Evolutionary conservation across 2,888 invertebrate species (phyloP), one percentile per base, ranked within the genome.

Genomic region (Nephrotoma flavescens): DNA sequence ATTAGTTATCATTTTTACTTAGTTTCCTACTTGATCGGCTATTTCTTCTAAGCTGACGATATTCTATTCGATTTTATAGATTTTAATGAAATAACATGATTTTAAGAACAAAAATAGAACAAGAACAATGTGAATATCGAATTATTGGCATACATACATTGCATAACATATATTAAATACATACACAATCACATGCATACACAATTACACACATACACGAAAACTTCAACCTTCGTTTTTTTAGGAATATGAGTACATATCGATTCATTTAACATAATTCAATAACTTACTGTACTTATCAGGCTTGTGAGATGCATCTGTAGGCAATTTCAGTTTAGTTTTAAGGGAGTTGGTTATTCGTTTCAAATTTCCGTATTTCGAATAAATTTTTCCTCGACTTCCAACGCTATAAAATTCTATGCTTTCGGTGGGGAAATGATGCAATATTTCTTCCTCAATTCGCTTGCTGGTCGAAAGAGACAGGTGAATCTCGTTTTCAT

Each of bases 391-490:
- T 4, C 86, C 86, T 2, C 86, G 71, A 83, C 83, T 42, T 2
- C 83, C 44, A 83, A 41, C 44, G 6, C 86, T 41, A 42, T 86
- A 86, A 31, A 42, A 86, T 41, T 86, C 86, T 7, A 2, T 0
- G 83, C 83, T 86, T 44, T 86, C 83, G 0, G 1, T 11, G 31
- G 86, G 19, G 84, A 86, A 86, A 1, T 4, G 2, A 3, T 12
- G n/a, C 42, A 86, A 11, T 84, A 89, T 89, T 88, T 89, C 88
- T 31, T 87, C 87, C 87, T 89, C 88, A 7, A 89, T 83, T 47
- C 87, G 19, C 83, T 88, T 87, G 71, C 88, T 88, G 2, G 83
- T 86, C 31, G 87, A 83, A 41, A 89, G 86, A 15, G 86, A 86
- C 52, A 88, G 52, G 42, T 88, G 87, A 0, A 88, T 15, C 15